A percentile compares a stretch with the other conserved stretches of the same genome.
phyloP scores from a whole-genome alignment of 1,140 invertebrate species.

The Drosophila pectinifera region DNA sequence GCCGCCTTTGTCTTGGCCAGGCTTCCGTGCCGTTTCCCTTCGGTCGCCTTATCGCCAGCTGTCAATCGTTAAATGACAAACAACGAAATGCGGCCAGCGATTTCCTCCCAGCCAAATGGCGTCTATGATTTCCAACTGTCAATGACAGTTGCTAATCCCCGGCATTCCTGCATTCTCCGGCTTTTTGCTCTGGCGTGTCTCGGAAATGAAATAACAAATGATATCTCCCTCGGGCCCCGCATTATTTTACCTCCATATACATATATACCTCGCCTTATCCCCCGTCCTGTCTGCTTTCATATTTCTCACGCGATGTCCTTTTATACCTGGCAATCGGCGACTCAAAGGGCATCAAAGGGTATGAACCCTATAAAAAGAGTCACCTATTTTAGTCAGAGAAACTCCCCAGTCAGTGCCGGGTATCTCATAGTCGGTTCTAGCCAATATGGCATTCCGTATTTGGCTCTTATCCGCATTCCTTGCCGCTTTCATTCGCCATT shows the following conservation, averaged over 20 bases:
- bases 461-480: slow-evolving; percentile 54
- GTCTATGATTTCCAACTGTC: slow-evolving; percentile 73
- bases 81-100: slow-evolving; percentile 69
- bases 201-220: slow-evolving; percentile 77
- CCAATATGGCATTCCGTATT: slow-evolving; percentile 7
- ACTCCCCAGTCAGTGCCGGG: not conserved
- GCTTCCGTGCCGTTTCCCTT: slow-evolving; percentile 31
- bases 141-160: slow-evolving; percentile 70
- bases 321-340: not conserved
- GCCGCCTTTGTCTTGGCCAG: slow-evolving; percentile 43
- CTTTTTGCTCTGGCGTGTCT: slow-evolving; percentile 45
- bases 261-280: not conserved
- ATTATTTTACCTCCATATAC: slow-evolving; percentile 19
- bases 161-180: slow-evolving; percentile 58
- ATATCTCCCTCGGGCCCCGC: slow-evolving; percentile 46
- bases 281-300: slow-evolving; percentile 29
- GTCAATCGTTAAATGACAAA: slow-evolving; percentile 83
- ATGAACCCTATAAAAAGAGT: not conserved
- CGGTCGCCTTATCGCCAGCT: slow-evolving; percentile 63
- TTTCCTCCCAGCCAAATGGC: slow-evolving; percentile 37
- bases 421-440: slow-evolving; percentile 2
- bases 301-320: slow-evolving; percentile 60
- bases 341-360: no score
- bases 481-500: slow-evolving; percentile 20
- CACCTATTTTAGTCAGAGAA: not conserved